These are phyloP conservation scores for Eriocheir sinensis DNA, from an alignment of 1,140 invertebrate species.

Conservation along the genomic window DNA sequence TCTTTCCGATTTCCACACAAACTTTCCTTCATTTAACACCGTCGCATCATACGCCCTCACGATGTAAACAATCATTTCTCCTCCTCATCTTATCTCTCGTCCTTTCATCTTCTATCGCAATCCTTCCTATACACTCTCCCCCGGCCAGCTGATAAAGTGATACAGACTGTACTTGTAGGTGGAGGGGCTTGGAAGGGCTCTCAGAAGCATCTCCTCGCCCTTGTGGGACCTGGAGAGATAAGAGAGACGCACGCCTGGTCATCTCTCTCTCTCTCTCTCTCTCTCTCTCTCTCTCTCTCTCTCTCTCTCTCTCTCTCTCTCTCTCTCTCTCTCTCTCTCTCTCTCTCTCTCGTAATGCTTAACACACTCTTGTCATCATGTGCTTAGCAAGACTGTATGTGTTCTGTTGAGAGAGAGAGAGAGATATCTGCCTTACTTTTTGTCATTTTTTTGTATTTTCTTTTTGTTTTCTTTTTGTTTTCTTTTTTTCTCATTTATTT, in stretches of 20 bases:
- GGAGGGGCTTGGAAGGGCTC: neutral
- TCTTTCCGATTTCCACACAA: too few species aligned
- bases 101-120: neutral
- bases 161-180: neutral
- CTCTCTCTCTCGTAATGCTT: slow-evolving; percentile 1
- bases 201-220: neutral
- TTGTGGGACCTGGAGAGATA: neutral
- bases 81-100: neutral
- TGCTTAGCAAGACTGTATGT: too few species aligned
- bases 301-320: slow-evolving; percentile 32
- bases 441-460: too few species aligned
- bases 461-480: too few species aligned
- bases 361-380: too few species aligned
- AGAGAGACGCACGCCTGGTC: neutral
- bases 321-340: slow-evolving; percentile 19
- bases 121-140: neutral
- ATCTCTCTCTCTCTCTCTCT: slow-evolving; percentile 30
- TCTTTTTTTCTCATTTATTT: too few species aligned
- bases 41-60: too few species aligned
- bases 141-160: neutral
- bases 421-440: too few species aligned
- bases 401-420: too few species aligned
- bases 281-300: slow-evolving; percentile 25
- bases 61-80: neutral
- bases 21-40: too few species aligned